Conservation (phyloP, 2,113 vertebrate species). For the Trematocara marginatum region DNA sequence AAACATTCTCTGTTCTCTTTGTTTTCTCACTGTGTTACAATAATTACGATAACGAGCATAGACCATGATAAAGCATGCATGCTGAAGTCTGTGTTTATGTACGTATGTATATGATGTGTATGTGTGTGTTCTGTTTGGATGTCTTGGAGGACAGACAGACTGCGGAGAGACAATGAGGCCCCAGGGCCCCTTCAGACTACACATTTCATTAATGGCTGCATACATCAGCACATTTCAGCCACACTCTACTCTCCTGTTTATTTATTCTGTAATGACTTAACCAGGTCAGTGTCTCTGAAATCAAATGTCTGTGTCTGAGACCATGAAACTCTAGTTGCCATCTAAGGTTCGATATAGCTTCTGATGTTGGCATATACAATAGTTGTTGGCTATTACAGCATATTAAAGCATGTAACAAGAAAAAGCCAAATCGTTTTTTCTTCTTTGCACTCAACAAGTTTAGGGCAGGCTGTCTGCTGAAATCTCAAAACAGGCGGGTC, state of each 20-base stretch:
- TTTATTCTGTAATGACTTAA: slow-evolving; percentile 41
- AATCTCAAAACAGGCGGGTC: slow-evolving; percentile 35
- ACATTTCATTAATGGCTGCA: slow-evolving; percentile 63
- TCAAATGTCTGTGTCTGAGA: slow-evolving; percentile 12
- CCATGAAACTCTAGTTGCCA: neutral
- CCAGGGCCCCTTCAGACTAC: slow-evolving; percentile 54
- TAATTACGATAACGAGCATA: slow-evolving; percentile 38
- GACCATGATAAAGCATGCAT: slow-evolving; percentile 21
- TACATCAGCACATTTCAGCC: slow-evolving; percentile 49
- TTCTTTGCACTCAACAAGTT: neutral
- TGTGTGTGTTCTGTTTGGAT: slow-evolving; percentile 13
- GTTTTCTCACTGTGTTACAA: slow-evolving; percentile 19
- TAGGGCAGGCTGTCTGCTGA: neutral
- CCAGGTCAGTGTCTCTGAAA: slow-evolving; percentile 40
- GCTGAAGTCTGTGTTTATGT: neutral
- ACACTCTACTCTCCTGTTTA: slow-evolving; percentile 40
- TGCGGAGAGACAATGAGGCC: slow-evolving; percentile 24
- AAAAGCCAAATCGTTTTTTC: neutral
- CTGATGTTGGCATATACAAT: neutral
- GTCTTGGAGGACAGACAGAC: slow-evolving; percentile 13
- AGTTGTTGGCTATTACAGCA: neutral
- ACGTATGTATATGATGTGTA: neutral
- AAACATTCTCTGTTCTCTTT: slow-evolving; percentile 3
- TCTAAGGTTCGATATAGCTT: neutral
- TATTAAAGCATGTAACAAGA: neutral